Percentiles rank a stretch among this genome's conserved stretches.
These are phyloP conservation scores for Drosophila flavopinicola DNA, from an alignment of 2,888 invertebrate species.

Conservation along the genomic window DNA sequence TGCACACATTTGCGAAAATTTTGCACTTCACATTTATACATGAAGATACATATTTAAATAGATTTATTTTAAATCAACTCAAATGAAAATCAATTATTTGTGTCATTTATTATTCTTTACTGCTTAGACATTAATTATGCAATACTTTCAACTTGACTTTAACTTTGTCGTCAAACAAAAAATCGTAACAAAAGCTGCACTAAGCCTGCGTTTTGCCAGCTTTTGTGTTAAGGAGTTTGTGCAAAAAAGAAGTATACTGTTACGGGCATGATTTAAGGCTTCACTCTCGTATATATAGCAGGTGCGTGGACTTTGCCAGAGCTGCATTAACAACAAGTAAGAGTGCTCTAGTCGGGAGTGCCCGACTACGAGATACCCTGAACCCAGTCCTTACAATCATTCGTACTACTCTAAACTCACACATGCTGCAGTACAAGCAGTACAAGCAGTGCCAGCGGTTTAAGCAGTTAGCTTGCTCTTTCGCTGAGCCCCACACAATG, in stretches of 20 bases:
- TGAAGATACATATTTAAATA: neutral
- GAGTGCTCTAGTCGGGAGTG: too few relatives aligned
- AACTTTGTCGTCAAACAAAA: slow-evolving; percentile 27
- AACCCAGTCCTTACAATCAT: too few relatives aligned
- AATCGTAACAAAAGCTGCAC: slow-evolving; percentile 30
- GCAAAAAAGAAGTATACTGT: slow-evolving; percentile 6
- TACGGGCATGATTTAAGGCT: slow-evolving; percentile 38
- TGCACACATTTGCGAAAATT: slow-evolving; percentile 1
- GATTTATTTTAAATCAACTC: neutral
- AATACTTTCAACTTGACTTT: slow-evolving; percentile 39
- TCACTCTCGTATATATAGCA: slow-evolving; percentile 10
- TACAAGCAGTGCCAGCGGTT: too few relatives aligned
- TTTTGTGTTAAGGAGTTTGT: slow-evolving; percentile 6
- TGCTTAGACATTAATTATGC: slow-evolving; percentile 9
- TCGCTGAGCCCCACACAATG: too few relatives aligned
- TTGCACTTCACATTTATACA: neutral
- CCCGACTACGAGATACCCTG: too few relatives aligned
- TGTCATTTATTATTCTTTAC: too few relatives aligned
- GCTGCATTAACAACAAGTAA: slow-evolving; percentile 65
- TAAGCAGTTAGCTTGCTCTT: too few relatives aligned
- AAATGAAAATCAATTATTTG: neutral
- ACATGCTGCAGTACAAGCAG: too few relatives aligned
- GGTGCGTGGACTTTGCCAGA: slow-evolving; percentile 38
- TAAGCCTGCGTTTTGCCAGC: slow-evolving; percentile 22
- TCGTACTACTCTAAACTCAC: too few relatives aligned